Evolutionary conservation across 2,797 vertebrate species (phyloP), one percentile per base, ranked within the genome.

Genomic region (Neosilurus hyrtlii): DNA sequence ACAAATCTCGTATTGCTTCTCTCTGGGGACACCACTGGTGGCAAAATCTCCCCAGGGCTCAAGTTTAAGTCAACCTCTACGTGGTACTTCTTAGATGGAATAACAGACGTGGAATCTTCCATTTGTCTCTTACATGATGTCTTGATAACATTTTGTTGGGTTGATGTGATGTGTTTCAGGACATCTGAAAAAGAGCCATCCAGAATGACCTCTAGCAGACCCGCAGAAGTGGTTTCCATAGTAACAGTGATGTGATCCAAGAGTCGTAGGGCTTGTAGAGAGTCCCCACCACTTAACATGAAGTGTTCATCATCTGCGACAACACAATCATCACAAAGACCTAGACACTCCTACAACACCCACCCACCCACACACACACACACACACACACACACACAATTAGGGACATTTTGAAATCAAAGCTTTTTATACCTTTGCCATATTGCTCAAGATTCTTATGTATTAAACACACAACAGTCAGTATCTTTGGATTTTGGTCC

Each of bases 251-350:
- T 89, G 90, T 96, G 95, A 81, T 92, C 94, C 37, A 88, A 90
- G 70, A 99, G 92, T 49, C 77, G 90, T 22, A 97, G 66, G 0
- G 96, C 95, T 89, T 95, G 97, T 59, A 99, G 90, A 82, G 98
- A 99, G 87, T 99, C 96, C 71, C 98, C 98, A 63, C 98, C 98
- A 35, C 95, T 95, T 75, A 92, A 90, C 78, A 98, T 89, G 91
- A 99, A 99, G 52, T 92, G 84, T 0, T 96, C 94, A 14, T 95
- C 92, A 68, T 93, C 90, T 1, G 93, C 85, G 70, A 97, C 51
- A 2, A 71, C 9, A 0, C 86, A 83, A 59, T 95, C 94, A 87
- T 85, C 91, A 7, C 91, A 83, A 15, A 96, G 91, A 87, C 92
- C 91, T 0, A 99, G 91, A 79, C 92, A 57, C 75, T 92, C 94